Conservation (phyloP, 2,888 invertebrate species). For the Plebejus argus region DNA sequence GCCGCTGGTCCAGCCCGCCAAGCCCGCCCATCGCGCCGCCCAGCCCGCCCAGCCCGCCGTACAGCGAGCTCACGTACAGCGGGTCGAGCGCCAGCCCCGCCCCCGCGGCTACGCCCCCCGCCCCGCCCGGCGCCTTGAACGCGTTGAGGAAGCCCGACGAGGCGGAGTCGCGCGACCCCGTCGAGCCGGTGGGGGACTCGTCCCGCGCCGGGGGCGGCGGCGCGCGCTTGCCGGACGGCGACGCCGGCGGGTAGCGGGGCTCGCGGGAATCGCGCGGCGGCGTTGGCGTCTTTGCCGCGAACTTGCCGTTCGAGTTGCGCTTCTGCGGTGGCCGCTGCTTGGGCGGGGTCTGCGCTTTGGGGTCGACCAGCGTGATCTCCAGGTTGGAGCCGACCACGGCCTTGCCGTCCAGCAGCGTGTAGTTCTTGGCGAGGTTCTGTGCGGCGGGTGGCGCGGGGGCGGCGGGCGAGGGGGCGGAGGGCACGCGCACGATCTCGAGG, state of each 20-base stretch:
- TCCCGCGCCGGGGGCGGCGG: slow-evolving; percentile 62
- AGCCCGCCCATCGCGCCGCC: slow-evolving; percentile 59
- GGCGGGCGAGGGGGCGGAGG: slow-evolving; percentile 52
- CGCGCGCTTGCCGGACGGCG: slow-evolving; percentile 51
- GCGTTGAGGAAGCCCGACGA: slow-evolving; percentile 43
- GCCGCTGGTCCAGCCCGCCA: slow-evolving; percentile 68
- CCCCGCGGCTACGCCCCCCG: slow-evolving; percentile 37
- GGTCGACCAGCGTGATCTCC: slow-evolving; percentile 86
- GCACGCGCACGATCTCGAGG: slow-evolving; percentile 82
- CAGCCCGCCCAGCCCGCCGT: slow-evolving; percentile 51
- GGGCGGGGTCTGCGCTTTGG: slow-evolving; percentile 60
- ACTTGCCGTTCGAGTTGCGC: slow-evolving; percentile 79
- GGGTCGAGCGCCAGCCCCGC: slow-evolving; percentile 60
- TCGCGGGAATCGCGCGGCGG: slow-evolving; percentile 68
- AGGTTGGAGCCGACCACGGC: slow-evolving; percentile 83
- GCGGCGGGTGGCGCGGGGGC: slow-evolving; percentile 68
- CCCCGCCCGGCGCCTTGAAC: slow-evolving; percentile 45
- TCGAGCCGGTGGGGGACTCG: slow-evolving; percentile 58
- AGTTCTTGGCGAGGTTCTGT: slow-evolving; percentile 73
- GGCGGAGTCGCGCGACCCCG: slow-evolving; percentile 52
- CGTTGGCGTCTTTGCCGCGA: slow-evolving; percentile 70
- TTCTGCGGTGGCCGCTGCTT: slow-evolving; percentile 67
- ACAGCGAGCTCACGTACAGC: slow-evolving; percentile 66
- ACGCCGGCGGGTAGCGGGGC: slow-evolving; percentile 48
- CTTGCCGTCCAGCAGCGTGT: slow-evolving; percentile 66